Evolutionary conservation across 2,888 invertebrate genomes (phyloP).

Genomic region (Xanthorhoe spadicearia): DNA sequence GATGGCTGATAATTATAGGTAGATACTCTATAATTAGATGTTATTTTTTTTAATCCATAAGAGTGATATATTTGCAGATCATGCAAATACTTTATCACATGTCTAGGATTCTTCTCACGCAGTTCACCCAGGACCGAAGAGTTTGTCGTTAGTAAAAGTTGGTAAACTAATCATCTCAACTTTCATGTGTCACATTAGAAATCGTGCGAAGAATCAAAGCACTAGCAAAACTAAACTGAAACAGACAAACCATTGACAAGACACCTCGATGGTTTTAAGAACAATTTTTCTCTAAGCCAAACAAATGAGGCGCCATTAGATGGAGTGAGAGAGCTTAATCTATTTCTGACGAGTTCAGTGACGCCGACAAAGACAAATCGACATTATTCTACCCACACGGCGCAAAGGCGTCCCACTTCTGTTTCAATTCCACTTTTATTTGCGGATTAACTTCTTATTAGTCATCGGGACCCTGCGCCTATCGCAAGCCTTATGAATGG

Average conservation of each 20-base stretch:
- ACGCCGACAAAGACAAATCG: conserved; percentile 85
- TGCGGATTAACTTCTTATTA: conserved; percentile 85
- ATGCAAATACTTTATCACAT: too few species aligned
- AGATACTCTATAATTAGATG: too few species aligned
- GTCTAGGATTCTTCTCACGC: too few species aligned
- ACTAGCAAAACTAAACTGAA: conserved; percentile 63
- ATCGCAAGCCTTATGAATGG: conserved; percentile 83
- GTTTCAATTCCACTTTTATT: conserved; percentile 85
- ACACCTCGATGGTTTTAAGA: conserved; percentile 80
- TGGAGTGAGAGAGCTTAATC: conserved; percentile 85
- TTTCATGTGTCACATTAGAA: too few species aligned
- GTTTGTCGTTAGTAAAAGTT: too few species aligned
- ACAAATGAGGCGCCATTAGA: conserved; percentile 85
- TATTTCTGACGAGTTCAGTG: conserved; percentile 86
- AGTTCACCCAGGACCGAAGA: too few species aligned
- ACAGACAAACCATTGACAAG: conserved; percentile 80
- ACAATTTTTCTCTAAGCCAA: conserved; percentile 84
- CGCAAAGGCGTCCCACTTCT: conserved; percentile 81
- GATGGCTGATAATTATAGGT: too few species aligned
- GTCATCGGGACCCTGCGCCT: conserved; percentile 75
- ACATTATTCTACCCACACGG: conserved; percentile 84
- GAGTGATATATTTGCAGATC: too few species aligned
- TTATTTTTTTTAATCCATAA: too few species aligned
- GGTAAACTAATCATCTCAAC: too few species aligned
- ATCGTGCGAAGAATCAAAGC: conserved; percentile 6